Base-by-base conservation (phyloP, 2,888 invertebrate species). In the Eulithis testata region DNA sequence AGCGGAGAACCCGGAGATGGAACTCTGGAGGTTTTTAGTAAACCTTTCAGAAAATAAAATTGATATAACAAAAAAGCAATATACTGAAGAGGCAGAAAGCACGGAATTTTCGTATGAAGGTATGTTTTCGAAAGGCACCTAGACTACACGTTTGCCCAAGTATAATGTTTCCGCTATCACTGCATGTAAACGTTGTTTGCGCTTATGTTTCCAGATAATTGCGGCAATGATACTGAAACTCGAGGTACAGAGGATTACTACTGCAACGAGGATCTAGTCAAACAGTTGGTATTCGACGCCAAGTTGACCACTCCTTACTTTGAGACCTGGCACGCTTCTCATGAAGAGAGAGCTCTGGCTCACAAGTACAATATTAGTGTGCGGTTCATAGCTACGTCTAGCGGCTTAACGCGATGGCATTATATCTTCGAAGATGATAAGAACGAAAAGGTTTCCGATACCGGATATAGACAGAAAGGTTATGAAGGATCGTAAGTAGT, bases 391-490 rank as follows among this genome's bases (percentile, higher is more conserved):
- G 96, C 97, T 0, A 98, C 98, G 0, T 96, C 98, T 85, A 97
- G 97, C 79, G 98, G 98, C 0, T 88, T 98, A 0, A 97, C 98
- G 0, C 94, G 98, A 60, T 98, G 98, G 97, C 96, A 97, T 83
- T 95, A 96, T 73, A 94, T 96, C 52, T 94, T 93, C 64, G 94
- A 94, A 47, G 93, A 94, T 49, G 88, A 93, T 14, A 95, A 95
- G 76, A 94, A 94, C 66, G 93, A 93, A 68, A 69, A 76, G 31
- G 90, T 93, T 0, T 82, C 87, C 62, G 88, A 89, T 50, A 72
- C 78, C 53, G 93, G 93, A 0, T 75, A 76, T 11, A 80, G 88
- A 37, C 67, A 72, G 8, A 91, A 85, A 69, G 76, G 79, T 52
- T 87, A 76, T 72, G 44, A 74, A n/a, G 87, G 85, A 62, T 69